Base-by-base conservation (phyloP, 2,113 vertebrate genomes). In the Corydoras maculifer region DNA sequence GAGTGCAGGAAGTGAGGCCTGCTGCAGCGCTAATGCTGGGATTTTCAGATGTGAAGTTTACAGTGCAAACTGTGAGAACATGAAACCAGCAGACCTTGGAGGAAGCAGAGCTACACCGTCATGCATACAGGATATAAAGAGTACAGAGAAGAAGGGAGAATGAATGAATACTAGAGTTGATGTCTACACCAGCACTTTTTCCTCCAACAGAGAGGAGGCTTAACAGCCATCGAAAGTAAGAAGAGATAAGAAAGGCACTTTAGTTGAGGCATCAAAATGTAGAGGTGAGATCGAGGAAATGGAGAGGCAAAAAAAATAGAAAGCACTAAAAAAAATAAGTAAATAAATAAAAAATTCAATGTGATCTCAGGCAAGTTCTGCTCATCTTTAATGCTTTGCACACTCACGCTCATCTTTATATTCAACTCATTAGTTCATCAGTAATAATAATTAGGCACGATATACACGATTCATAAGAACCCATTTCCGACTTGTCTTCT, bases 1-100 rank as follows among this genome's bases (percentile, higher is more conserved):
- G 18, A 4, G 51, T 63, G 68, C 57, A 75, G 68, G 35, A 4
- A 43, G 7, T 25, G 65, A 53, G 58, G 57, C 70, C 65, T 54
- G 53, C 43, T 49, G 71, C 63, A 62, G 57, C 60, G 69, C 63
- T 70, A 73, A 68, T 71, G 64, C 67, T 48, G 43, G 49, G 75
- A 73, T 75, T 77, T 79, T 72, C 67, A 77, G 70, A 66, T 75
- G 75, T 73, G 73, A 73, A 72, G 66, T 75, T 68, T 75, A 72
- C 68, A 43, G 57, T 54, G 57, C 68, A 58, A 73, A 62, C 31
- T 58, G 65, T 71, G 63, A 65, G 49, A 64, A 76, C 73, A 77
- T 70, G 70, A 43, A 43, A 43, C 35, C 35, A 43, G 35, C 35
- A 43, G 35, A 43, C 35, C 35, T 43, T 43, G 7, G 4, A 43